Conservation (phyloP, 2,888 invertebrate species). For the Plagiodera versicolora region DNA sequence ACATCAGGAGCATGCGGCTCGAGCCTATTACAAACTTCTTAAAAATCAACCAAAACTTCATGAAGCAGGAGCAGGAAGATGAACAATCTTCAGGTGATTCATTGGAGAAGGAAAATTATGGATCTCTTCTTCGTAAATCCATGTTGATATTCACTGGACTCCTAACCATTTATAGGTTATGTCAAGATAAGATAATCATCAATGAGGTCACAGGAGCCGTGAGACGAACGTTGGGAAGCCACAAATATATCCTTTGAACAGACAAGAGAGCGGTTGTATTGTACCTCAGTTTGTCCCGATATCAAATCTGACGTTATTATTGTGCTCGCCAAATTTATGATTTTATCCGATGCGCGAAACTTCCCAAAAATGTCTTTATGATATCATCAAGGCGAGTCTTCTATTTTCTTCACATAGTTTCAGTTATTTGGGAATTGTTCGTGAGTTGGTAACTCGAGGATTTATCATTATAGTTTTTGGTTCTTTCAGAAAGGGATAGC, state of each 20-base stretch:
- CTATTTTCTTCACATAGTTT: not conserved
- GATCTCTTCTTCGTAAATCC: too few relatives aligned
- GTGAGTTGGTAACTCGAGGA: not conserved
- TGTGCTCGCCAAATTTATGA: not conserved
- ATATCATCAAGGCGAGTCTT: not conserved
- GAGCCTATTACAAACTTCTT: not conserved
- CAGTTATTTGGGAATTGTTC: not conserved
- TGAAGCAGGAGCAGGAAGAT: not conserved
- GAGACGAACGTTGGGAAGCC: too few relatives aligned
- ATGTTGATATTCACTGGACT: too few relatives aligned
- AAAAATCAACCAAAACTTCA: not conserved
- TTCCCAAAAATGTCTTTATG: constrained; percentile 1
- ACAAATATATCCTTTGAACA: too few relatives aligned
- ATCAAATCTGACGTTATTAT: not conserved
- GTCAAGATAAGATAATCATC: too few relatives aligned
- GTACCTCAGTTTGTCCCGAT: not conserved
- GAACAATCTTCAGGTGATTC: not conserved
- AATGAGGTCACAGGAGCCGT: too few relatives aligned
- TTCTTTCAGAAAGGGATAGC: not conserved
- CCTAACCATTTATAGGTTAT: too few relatives aligned
- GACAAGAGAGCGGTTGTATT: not conserved
- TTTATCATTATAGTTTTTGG: not conserved
- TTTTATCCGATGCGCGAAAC: not conserved
- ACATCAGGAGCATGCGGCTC: not conserved
- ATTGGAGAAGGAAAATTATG: too few relatives aligned